Conservation (phyloP, 2,888 invertebrate genomes). For the Salticus scenicus region DNA sequence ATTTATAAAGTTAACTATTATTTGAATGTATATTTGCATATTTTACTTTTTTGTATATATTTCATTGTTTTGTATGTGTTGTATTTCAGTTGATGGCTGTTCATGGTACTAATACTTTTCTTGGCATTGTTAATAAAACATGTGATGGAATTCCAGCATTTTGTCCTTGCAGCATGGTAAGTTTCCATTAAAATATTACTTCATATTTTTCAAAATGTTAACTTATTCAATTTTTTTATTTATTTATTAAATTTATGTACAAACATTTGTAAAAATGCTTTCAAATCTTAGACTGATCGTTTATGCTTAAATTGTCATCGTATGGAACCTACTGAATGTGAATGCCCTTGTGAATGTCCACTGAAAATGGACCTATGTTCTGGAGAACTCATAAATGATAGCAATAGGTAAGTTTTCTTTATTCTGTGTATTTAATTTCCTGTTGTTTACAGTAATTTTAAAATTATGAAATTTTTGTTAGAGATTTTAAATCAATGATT, state of each 20-base stretch:
- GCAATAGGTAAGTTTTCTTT: conserved; percentile 74
- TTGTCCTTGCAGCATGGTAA: conserved; percentile 92
- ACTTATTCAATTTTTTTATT: too few species aligned
- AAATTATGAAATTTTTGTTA: background rate
- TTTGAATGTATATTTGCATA: background rate
- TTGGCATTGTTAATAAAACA: conserved; percentile 90
- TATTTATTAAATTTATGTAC: too few species aligned
- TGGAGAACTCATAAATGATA: conserved; percentile 75
- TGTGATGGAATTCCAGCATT: conserved; percentile 88
- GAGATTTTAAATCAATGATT: background rate
- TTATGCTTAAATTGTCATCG: conserved; percentile 93
- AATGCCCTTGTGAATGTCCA: conserved; percentile 93
- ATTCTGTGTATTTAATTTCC: background rate
- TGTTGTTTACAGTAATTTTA: background rate
- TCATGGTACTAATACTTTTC: conserved; percentile 89
- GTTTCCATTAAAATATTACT: conserved; percentile 47
- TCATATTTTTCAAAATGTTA: background rate
- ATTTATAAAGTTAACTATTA: too few species aligned
- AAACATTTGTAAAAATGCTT: too few species aligned
- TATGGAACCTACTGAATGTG: conserved; percentile 95
- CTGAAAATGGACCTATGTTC: conserved; percentile 79
- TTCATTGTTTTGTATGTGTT: background rate
- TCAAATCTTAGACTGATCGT: conserved; percentile 81
- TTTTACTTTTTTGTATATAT: background rate
- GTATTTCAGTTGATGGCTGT: conserved; percentile 79